phyloP scores from a whole-genome alignment of 1,140 invertebrate genomes.

The Zaprionus inermis region DNA sequence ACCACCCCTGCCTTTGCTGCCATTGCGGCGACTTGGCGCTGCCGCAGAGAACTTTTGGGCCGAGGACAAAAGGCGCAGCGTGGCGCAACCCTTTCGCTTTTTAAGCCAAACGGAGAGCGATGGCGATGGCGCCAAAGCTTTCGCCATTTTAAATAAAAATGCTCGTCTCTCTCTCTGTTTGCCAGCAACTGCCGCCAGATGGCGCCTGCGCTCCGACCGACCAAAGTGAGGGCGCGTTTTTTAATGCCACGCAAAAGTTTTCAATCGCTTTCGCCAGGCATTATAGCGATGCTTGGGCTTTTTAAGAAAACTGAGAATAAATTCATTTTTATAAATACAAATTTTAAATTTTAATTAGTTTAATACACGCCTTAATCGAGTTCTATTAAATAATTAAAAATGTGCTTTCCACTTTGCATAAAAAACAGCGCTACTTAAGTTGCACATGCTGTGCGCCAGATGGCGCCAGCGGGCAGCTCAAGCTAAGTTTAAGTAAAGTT shows the following conservation, averaged over 20 bases:
- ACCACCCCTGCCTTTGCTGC: background rate
- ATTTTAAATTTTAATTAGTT: background rate
- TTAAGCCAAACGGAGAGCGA: slow-evolving; percentile 60
- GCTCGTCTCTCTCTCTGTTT: slow-evolving; percentile 32
- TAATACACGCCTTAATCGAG: background rate
- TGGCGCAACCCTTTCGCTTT: slow-evolving; percentile 76
- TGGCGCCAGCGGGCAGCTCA: slow-evolving; percentile 31
- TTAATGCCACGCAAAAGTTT: slow-evolving; percentile 22
- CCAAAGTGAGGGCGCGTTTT: slow-evolving; percentile 12
- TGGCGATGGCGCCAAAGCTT: slow-evolving; percentile 75
- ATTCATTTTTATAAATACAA: background rate
- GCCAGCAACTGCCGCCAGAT: slow-evolving; percentile 46
- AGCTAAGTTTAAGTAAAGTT: background rate
- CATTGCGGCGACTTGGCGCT: slow-evolving; percentile 4
- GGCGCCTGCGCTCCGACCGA: slow-evolving; percentile 36
- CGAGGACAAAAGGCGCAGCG: slow-evolving; percentile 25
- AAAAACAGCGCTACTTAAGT: background rate
- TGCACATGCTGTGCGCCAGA: slow-evolving; percentile 28
- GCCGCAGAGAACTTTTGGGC: slow-evolving; percentile 26
- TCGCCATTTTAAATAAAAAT: slow-evolving; percentile 81
- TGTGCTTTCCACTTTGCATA: background rate
- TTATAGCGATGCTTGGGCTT: background rate
- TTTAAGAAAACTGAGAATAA: background rate
- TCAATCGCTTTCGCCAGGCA: background rate
- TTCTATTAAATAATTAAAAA: background rate